These are phyloP conservation scores for Eupeodes latifasciatus DNA, from an alignment of 2,888 invertebrate species.

Conservation along the genomic window DNA sequence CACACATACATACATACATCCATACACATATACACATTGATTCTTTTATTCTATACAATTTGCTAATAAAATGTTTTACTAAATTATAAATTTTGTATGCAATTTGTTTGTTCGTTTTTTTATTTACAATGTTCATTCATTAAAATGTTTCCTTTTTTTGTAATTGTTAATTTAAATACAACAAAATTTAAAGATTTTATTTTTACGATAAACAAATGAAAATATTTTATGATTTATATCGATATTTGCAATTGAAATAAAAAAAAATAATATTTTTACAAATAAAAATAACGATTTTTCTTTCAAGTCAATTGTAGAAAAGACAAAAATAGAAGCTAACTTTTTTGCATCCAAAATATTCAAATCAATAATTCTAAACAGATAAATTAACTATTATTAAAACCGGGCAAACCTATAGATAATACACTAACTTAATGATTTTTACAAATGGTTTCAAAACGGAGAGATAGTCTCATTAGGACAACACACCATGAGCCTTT, in stretches of 20 bases:
- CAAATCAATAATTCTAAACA: no score
- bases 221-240: conserved; percentile 41
- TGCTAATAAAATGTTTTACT: conserved; percentile 32
- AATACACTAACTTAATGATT: no score
- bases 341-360: no score
- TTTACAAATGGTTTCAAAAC: no score
- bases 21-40: conserved; percentile 22
- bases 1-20: neutral
- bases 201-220: conserved; percentile 57
- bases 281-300: conserved; percentile 14
- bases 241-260: conserved; percentile 66
- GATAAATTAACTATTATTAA: no score
- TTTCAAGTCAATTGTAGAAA: neutral
- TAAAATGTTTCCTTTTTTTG: conserved; percentile 40
- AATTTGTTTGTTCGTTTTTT: conserved; percentile 45
- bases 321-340: no score
- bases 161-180: conserved; percentile 36
- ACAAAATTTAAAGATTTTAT: conserved; percentile 51
- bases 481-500: no score
- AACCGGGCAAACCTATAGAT: no score
- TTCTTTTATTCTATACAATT: conserved; percentile 17
- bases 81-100: conserved; percentile 46
- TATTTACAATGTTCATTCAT: neutral
- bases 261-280: conserved; percentile 66
- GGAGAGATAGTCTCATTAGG: no score